Evolutionary conservation across 2,888 invertebrate species (phyloP), one percentile per base, ranked within the genome.

Genomic region (Heliconius hortense): DNA sequence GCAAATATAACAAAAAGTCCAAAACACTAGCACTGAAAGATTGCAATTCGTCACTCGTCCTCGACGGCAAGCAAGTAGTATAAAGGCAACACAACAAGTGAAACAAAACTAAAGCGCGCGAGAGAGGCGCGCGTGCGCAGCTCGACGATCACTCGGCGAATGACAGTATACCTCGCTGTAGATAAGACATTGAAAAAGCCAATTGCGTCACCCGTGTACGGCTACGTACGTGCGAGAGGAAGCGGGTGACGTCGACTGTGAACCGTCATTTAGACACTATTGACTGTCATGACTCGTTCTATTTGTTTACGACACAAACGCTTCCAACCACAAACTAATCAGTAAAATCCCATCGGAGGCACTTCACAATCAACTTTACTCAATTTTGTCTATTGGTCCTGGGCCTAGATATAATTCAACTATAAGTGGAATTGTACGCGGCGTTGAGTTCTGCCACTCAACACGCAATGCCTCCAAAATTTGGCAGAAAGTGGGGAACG

Each of bases 161-260:
- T 93, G 93, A 93, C 93, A 92, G 91, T 92, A 91, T 88, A 90
- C 90, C 89, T 90, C 90, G 86, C 87, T 86, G 90, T 89, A 92
- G 93, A 93, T 93, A 93, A 93, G 93, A 93, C 93, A 93, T 93
- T 93, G 93, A 93, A 93, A 93, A 93, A 92, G 91, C 91, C 92
- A 92, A 92, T 93, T 93, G 93, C 93, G 93, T 93, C 93, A 93
- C 91, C 85, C 83, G 83, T 81, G 89, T 91, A 89, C 91, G 86
- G 88, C 93, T 91, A 92, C 93, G 90, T 92, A 93, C 92, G 90
- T 86, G 88, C 87, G 89, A 89, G 90, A 92, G 91, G 92, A 91
- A 92, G 85, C 91, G 87, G 85, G 87, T 93, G 93, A 93, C 93
- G 93, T 93, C 87, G 86, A 80, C 82, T 79, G 77, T 81, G 82